Evolutionary conservation across 2,113 vertebrate species (phyloP).

Genomic region (Takifugu bimaculatus): DNA sequence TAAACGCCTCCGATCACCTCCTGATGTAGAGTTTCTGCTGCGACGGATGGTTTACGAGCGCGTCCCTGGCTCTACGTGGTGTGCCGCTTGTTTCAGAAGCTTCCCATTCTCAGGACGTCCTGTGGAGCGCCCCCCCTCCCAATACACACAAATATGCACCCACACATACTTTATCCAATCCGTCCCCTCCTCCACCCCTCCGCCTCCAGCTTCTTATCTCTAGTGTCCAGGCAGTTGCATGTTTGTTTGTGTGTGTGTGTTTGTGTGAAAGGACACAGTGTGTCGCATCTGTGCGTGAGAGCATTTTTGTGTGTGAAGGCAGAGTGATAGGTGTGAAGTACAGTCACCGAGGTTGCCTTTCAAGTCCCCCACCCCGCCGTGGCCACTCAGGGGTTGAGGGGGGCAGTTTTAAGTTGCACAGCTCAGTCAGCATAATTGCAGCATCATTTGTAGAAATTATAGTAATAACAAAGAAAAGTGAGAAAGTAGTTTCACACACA

Average conservation of each 20-base stretch:
- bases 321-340: constrained; percentile 66
- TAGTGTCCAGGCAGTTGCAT: constrained; percentile 68
- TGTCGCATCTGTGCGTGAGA: constrained; percentile 20
- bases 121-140: constrained; percentile 29
- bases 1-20: neutral
- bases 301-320: constrained; percentile 42
- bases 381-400: constrained; percentile 11
- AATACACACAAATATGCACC: constrained; percentile 27
- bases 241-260: constrained; percentile 52
- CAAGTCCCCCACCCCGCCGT: constrained; percentile 33
- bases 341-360: constrained; percentile 63
- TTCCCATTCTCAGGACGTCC: constrained; percentile 63
- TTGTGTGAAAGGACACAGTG: constrained; percentile 13
- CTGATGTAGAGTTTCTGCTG: constrained; percentile 19
- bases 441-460: no score
- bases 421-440: constrained; percentile 3
- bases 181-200: constrained; percentile 26
- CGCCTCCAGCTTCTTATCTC: constrained; percentile 69
- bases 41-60: neutral
- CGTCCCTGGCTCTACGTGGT: constrained; percentile 8
- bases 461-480: neutral
- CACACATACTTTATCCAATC: constrained; percentile 15
- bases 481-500: neutral
- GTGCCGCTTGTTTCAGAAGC: constrained; percentile 42
- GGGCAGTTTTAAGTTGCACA: constrained; percentile 28